These are phyloP conservation scores for Hippopotamyrus pictus DNA, from an alignment of 2,797 vertebrate species.

Conservation along the genomic window DNA sequence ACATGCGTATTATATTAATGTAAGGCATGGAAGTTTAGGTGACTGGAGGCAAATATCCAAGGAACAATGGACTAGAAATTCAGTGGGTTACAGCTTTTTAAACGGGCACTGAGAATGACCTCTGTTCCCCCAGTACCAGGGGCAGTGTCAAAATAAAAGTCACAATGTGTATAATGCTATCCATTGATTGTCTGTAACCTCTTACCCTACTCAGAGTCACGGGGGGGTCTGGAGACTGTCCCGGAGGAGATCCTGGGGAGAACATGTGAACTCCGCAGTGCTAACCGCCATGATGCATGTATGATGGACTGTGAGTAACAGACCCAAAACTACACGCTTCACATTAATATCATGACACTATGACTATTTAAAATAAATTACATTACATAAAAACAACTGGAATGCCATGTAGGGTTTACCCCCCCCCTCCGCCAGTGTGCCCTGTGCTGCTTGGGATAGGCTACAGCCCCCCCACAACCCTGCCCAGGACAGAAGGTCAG, in stretches of 20 bases:
- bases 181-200: not conserved
- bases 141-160: not conserved
- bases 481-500: not conserved
- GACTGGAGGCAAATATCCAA: not conserved
- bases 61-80: not conserved
- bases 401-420: not conserved
- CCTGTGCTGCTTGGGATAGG: not conserved
- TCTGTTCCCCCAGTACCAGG: not conserved
- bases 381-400: not conserved
- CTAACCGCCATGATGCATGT: not conserved
- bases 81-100: not conserved
- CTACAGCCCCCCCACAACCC: not conserved
- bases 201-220: not conserved
- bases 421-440: not conserved
- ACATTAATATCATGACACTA: not conserved
- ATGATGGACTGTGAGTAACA: not conserved
- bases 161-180: not conserved
- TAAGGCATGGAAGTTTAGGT: not conserved
- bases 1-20: not conserved
- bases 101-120: not conserved
- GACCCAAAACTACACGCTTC: not conserved
- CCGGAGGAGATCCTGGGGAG: too few species aligned
- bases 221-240: not conserved
- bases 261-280: not conserved
- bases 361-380: not conserved